Percentiles rank a stretch among this genome's conserved stretches.
phyloP scores from a whole-genome alignment of 2,113 vertebrate species.

The Sula dactylatra region DNA sequence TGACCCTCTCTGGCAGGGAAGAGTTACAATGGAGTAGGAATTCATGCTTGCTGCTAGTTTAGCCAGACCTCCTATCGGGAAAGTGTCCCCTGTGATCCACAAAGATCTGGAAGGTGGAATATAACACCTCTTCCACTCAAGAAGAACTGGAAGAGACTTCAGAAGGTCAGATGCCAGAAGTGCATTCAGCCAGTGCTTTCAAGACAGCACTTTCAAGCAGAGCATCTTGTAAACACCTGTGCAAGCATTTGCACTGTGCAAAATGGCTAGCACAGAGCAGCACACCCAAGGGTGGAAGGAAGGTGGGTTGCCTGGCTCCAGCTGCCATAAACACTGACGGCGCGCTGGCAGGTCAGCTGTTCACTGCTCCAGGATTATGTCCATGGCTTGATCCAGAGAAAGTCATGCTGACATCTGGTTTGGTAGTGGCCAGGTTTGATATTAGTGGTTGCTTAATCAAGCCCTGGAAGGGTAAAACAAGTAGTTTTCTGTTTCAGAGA shows the following conservation, averaged over 20 bases:
- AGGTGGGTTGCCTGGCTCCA: not conserved
- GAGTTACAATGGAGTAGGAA: not conserved
- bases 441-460: not conserved
- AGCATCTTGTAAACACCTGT: not conserved
- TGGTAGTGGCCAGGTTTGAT: not conserved
- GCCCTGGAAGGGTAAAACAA: not conserved
- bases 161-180: not conserved
- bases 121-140: not conserved
- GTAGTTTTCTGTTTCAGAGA: not conserved
- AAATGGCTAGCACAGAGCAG: not conserved
- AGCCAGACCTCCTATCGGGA: not conserved
- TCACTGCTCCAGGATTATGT: not conserved
- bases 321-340: not conserved
- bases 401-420: not conserved
- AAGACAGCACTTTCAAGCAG: not conserved
- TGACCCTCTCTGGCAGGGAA: not conserved
- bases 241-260: not conserved
- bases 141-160: not conserved
- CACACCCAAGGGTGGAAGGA: not conserved
- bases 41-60: not conserved
- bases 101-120: not conserved
- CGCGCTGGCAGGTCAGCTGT: rapidly evolving
- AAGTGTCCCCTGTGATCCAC: not conserved
- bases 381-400: not conserved
- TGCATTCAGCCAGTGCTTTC: not conserved